Conservation (phyloP, 2,797 vertebrate species). For the Euthynnus affinis region DNA sequence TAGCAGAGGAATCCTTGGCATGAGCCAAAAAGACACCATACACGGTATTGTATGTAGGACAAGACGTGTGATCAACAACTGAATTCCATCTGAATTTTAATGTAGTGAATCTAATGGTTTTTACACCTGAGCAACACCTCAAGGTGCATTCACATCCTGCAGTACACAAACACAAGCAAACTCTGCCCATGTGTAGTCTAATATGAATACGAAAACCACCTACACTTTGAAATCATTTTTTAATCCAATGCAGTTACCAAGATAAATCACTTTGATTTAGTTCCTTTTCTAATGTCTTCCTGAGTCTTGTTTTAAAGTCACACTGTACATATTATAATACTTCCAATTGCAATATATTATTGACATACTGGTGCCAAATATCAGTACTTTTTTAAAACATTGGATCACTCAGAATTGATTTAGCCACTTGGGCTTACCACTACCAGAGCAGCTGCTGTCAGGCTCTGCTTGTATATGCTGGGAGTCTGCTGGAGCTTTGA, state of each 20-base stretch:
- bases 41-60: constrained; percentile 22
- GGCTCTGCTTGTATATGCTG: too few species aligned
- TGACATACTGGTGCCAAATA: too few species aligned
- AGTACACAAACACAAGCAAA: constrained; percentile 20
- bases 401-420: too few species aligned
- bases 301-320: not conserved
- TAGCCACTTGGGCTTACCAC: too few species aligned
- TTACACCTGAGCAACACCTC: constrained; percentile 46
- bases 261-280: not conserved
- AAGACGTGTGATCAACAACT: constrained; percentile 48
- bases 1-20: constrained; percentile 15
- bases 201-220: not conserved
- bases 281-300: not conserved
- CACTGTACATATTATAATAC: too few species aligned
- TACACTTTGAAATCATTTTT: not conserved
- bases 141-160: constrained; percentile 39
- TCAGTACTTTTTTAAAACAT: too few species aligned
- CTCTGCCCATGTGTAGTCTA: not conserved
- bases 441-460: too few species aligned
- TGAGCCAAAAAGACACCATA: constrained; percentile 11
- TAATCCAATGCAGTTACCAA: not conserved
- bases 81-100: constrained; percentile 54
- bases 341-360: too few species aligned
- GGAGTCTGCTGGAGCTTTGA: too few species aligned
- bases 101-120: constrained; percentile 55